Conservation (phyloP, 2,888 invertebrate species). For the Keiferia lycopersicella region DNA sequence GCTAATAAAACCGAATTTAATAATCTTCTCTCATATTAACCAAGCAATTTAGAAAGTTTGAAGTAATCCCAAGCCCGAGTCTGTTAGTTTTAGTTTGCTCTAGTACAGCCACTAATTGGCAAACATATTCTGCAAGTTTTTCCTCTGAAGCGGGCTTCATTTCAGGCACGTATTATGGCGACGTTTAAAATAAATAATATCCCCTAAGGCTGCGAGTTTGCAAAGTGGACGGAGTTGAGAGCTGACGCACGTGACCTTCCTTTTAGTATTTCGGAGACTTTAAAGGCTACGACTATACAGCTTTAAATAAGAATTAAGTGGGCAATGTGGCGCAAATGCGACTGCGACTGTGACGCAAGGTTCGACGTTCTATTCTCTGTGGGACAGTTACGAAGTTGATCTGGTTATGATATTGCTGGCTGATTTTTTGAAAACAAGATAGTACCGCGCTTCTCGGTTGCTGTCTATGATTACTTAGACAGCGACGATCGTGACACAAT, state of each 20-base stretch:
- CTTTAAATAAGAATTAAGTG: no score
- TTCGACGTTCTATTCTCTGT: no score
- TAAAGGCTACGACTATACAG: no score
- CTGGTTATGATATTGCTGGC: no score
- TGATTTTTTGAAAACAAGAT: no score
- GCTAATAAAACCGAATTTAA: neutral
- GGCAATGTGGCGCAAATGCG: no score
- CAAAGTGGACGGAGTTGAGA: constrained; percentile 6
- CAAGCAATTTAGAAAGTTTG: neutral
- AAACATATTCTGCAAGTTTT: constrained; percentile 3
- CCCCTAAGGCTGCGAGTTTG: neutral
- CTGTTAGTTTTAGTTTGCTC: constrained; percentile 4
- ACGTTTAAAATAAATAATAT: constrained; percentile 22
- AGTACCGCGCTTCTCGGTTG: no score
- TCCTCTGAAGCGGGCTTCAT: neutral
- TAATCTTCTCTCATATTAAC: neutral
- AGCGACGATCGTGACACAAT: no score
- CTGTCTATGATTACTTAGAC: no score
- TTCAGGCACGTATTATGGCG: constrained; percentile 17
- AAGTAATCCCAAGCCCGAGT: neutral
- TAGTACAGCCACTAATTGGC: neutral
- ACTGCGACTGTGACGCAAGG: no score
- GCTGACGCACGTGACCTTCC: neutral
- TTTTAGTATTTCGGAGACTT: no score
- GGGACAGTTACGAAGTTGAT: no score